Base-by-base conservation (phyloP, 1,140 invertebrate genomes). In the Drosophila mojavensis region DNA sequence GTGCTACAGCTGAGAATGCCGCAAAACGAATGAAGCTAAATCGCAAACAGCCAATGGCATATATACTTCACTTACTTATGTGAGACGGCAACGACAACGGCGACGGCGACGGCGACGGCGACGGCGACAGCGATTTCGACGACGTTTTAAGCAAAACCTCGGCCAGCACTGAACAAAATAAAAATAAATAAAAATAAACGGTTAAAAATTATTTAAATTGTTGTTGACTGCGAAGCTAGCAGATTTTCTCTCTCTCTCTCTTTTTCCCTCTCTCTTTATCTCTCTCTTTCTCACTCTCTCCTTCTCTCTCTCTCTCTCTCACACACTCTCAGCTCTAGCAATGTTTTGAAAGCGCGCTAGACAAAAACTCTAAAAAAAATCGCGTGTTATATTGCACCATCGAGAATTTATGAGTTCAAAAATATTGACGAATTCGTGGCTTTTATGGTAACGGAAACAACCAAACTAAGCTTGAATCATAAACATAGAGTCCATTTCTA, bases 21-120 rank as follows among this genome's bases (percentile, higher is more conserved):
- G 84, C 85, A 80, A 65, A 78, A 68, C 78, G 85, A 89, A 89
- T 89, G 85, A 84, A 89, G 78, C 84, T 78, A 78, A 89, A 84
- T 73, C 81, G 75, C 67, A 70, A 65, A 73, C 81, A 74, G 80
- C 75, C 84, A 81, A 84, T 89, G 78, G 84, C 81, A 84, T 89
- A 89, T 89, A 89, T 84, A 65, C 67, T 66, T 76, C 66, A 68
- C 58, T 69, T 56, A 66, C 30, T 69, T 69, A 63, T 69, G 58
- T 62, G 60, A 36, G 36, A 39, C 11, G 36, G 11, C 36, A 33
- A 61, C 41, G 45, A 15, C 53, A 41, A 58, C 63, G 2, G 6
- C 43, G 3, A 47, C 43, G 26, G 43, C 43, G 28, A 13, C 48
- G 36, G 36, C 36, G 1, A 43, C 20, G 24, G 43, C 15, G 43